Base-by-base conservation (phyloP, 2,888 invertebrate species). In the Syritta pipiens region DNA sequence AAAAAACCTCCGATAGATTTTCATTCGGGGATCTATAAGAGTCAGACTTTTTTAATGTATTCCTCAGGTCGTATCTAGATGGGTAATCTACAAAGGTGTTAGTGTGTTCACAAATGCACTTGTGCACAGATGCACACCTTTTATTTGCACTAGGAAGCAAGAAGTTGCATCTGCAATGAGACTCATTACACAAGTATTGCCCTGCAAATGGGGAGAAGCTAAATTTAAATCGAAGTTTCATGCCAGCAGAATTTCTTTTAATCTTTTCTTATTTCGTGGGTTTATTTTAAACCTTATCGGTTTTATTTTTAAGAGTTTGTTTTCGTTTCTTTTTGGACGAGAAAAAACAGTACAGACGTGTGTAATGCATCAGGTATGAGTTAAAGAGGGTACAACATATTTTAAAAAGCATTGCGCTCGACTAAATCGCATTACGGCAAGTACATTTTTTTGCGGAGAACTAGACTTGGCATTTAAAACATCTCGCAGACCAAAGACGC, bases 1-100 rank as follows among this genome's bases (percentile, higher is more conserved):
- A 81, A 86, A 84, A 82, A 83, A 81, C 49, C 65, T 32, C 26
- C 22, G 46, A 28, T 49, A 60, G 48, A 72, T 57, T 67, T 62
- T 65, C 65, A 67, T 55, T 60, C 53, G 32, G 46, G 24, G 72
- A 67, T 72, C 60, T n/a, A n/a, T n/a, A n/a, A n/a, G n/a, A n/a
- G n/a, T 55, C 20, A 19, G 30, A 40, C 48, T 30, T 59, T 22
- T 30, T 51, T 28, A 44, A 35, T 40, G 19, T n/a, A 14, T 60
- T 48, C 63, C 67, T 60, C 48, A 14, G 26, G 42, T 60, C 49
- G 53, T 49, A 72, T 37, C 46, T 60, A 60, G 28, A 62, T 37
- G 44, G 14, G 57, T n/a, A n/a, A n/a, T n/a, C n/a, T 42, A 62
- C 1, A 67, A 68, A 57, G 74, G 74, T 74, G 57, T 74, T 79